Base-by-base conservation (phyloP, 2,888 invertebrate species). In the Scaptomyza polygonia region DNA sequence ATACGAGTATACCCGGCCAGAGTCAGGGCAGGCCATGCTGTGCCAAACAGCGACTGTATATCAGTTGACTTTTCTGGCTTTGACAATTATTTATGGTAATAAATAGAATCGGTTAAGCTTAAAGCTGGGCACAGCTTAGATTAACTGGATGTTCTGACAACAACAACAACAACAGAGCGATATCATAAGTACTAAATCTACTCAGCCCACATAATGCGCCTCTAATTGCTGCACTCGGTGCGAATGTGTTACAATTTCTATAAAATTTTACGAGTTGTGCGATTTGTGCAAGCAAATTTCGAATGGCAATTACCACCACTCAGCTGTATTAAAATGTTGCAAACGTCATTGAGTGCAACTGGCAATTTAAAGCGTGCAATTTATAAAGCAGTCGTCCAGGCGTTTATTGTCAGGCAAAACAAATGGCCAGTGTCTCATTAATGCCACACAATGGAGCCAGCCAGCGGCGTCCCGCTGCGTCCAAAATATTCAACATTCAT, bases 401-500 rank as follows among this genome's bases (percentile, higher is more conserved):
- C 49, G 34, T 68, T 68, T 65, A 82, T 82, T 84, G 74, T 69
- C 79, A 65, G 70, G 27, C 77, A 56, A 56, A 85, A 82, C 85
- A 82, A 82, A 82, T 82, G 86, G 82, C 79, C 82, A 75, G 68
- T 82, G 82, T 82, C 82, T 82, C 82, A 82, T 82, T 82, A 82
- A 85, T 79, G 82, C 85, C 82, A 82, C 82, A 82, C 82, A 85
- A 82, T 82, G 74, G 74, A 72, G 72, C 61, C 85, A 69, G 81
- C 85, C 79, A 69, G 27, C 74, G 66, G 68, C 66, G 64, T 85
- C 86, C 81, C 81, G 69, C 83, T 77, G 88, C 77, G 89, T 83
- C 86, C 86, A 77, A 86, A 88, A 87, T 82, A 85, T 89, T 82
- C 82, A 88, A 86, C 89, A 88, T 88, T 87, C 86, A 89, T 89